Conservation (phyloP, 2,797 vertebrate species). For the Gymnothorax reevesii region DNA sequence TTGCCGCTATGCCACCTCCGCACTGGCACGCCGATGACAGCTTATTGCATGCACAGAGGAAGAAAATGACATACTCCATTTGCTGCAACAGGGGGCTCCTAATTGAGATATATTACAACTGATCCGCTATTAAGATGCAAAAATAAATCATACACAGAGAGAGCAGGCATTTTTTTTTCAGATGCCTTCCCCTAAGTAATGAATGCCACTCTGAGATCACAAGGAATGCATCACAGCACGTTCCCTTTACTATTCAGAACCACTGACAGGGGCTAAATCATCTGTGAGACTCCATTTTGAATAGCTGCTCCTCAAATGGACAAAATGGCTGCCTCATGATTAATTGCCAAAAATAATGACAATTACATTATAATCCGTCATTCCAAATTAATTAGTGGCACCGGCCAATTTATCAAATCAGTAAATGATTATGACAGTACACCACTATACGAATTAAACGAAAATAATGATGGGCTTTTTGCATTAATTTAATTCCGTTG, state of each 20-base stretch:
- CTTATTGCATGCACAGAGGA: background rate
- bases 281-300: background rate
- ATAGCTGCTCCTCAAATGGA: background rate
- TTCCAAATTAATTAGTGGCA: background rate
- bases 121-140: slow-evolving; percentile 1
- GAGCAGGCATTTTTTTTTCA: background rate
- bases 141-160: background rate
- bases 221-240: background rate
- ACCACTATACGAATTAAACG: background rate
- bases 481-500: no score
- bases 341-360: background rate
- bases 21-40: background rate
- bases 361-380: background rate
- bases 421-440: background rate
- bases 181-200: background rate
- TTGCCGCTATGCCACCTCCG: background rate
- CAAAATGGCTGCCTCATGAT: background rate
- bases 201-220: background rate
- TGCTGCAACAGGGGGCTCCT: background rate
- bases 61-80: background rate
- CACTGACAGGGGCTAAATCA: background rate
- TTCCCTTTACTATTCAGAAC: background rate
- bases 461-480: background rate
- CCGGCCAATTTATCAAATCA: background rate
- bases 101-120: background rate